Evolutionary conservation across 1,140 invertebrate genomes (phyloP).

Genomic region (Drosophila serrata): DNA sequence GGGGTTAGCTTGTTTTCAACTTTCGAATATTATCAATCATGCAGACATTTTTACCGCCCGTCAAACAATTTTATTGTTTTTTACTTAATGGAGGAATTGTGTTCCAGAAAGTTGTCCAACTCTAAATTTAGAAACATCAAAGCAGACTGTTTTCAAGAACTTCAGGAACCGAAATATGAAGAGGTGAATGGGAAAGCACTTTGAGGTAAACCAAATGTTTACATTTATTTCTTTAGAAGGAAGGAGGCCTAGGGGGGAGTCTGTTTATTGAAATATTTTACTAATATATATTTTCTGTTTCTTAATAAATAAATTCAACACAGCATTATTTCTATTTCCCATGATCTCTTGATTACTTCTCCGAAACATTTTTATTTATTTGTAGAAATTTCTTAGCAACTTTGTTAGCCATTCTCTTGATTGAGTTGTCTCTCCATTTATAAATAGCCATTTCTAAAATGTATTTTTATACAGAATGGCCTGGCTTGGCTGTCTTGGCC

Average conservation of each 20-base stretch:
- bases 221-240: not conserved
- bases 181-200: constrained; percentile 2
- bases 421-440: constrained; percentile 59
- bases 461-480: constrained; percentile 13
- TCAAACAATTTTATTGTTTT: constrained; percentile 29
- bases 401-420: constrained; percentile 29
- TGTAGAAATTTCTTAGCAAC: not conserved
- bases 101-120: constrained; percentile 28
- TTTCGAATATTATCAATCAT: constrained; percentile 65
- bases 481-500: constrained; percentile 6
- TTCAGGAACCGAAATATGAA: constrained; percentile 6
- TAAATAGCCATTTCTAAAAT: constrained; percentile 42
- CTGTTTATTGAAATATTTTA: not conserved
- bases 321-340: not conserved
- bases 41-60: constrained; percentile 52
- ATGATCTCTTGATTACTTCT: not conserved
- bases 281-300: not conserved
- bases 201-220: constrained; percentile 2
- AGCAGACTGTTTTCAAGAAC: constrained; percentile 28
- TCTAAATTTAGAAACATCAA: constrained; percentile 45
- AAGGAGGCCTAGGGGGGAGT: no score
- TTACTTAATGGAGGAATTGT: constrained; percentile 47
- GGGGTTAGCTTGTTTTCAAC: constrained; percentile 33
- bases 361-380: not conserved
- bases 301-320: not conserved